Percentiles rank a stretch among this genome's conserved stretches.
Evolutionary conservation across 2,797 vertebrate genomes (phyloP).

Genomic region (Streptopelia turtur): DNA sequence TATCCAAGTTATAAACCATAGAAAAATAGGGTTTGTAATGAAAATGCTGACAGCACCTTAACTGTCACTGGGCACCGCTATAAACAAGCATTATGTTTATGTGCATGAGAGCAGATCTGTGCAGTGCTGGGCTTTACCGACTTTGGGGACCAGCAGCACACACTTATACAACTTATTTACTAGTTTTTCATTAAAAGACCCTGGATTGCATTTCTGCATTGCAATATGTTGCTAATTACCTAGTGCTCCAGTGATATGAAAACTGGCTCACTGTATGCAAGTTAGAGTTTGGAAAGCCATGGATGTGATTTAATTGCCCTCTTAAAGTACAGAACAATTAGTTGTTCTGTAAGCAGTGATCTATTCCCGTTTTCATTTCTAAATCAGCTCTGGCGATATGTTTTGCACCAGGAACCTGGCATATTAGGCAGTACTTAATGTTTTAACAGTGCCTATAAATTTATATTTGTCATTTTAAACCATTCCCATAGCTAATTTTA

Average conservation of each 20-base stretch:
- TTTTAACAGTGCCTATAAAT: not conserved
- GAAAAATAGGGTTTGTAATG: slow-evolving; percentile 53
- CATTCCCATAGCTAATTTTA: not conserved
- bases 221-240: not conserved
- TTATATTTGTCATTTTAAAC: slow-evolving; percentile 2
- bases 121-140: not conserved
- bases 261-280: not conserved
- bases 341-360: not conserved
- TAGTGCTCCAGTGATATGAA: not conserved
- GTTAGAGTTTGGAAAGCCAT: not conserved
- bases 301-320: not conserved
- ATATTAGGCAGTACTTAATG: not conserved
- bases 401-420: not conserved
- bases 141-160: not conserved
- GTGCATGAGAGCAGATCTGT: not conserved
- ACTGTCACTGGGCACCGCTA: slow-evolving; percentile 6
- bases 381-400: not conserved
- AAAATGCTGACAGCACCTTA: slow-evolving; percentile 51
- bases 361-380: not conserved
- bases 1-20: slow-evolving; percentile 31
- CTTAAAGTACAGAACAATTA: not conserved
- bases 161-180: not conserved
- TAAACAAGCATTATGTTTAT: slow-evolving; percentile 36
- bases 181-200: not conserved
- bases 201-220: not conserved